A percentile compares a stretch with the other conserved stretches of the same genome.
Evolutionary conservation across 1,140 invertebrate genomes (phyloP).

Genomic region (Halesus radiatus): DNA sequence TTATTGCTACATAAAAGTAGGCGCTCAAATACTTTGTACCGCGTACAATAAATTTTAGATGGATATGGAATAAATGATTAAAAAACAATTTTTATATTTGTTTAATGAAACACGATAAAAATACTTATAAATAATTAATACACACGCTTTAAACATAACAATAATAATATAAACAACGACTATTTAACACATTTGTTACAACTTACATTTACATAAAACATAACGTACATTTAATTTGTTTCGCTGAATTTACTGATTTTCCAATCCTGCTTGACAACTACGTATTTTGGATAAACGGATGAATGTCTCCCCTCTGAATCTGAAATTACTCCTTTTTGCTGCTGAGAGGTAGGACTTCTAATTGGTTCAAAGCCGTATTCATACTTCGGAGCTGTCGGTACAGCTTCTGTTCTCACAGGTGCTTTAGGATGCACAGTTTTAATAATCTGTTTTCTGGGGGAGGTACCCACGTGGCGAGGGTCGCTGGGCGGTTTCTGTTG

Average conservation of each 20-base stretch:
- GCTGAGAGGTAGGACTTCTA: conserved; percentile 57
- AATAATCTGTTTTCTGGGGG: conserved; percentile 41
- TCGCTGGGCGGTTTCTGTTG: conserved; percentile 29
- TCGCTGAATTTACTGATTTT: conserved; percentile 63
- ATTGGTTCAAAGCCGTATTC: conserved; percentile 68
- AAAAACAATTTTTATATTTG: neutral
- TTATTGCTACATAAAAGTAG: too few relatives aligned
- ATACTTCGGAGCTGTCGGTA: conserved; percentile 66
- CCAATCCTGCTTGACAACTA: conserved; percentile 67
- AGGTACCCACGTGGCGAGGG: conserved; percentile 18
- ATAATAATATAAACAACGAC: conserved; percentile 6
- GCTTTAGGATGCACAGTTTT: conserved; percentile 6
- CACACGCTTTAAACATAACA: neutral
- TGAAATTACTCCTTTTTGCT: conserved; percentile 60
- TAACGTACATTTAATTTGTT: neutral
- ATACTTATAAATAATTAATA: conserved; percentile 14
- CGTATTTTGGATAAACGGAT: conserved; percentile 64
- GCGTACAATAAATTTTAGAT: too few relatives aligned
- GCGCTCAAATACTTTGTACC: too few relatives aligned
- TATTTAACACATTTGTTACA: conserved; percentile 18
- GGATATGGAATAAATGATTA: neutral
- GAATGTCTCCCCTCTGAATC: conserved; percentile 63
- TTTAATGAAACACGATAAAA: neutral
- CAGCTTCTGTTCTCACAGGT: conserved; percentile 34
- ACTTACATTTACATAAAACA: neutral